Percentiles rank a stretch among this genome's conserved stretches.
Evolutionary conservation across 37 sponge, comb jelly and placozoan species (phyloP).

Genomic region (Aplysina aerophoba): DNA sequence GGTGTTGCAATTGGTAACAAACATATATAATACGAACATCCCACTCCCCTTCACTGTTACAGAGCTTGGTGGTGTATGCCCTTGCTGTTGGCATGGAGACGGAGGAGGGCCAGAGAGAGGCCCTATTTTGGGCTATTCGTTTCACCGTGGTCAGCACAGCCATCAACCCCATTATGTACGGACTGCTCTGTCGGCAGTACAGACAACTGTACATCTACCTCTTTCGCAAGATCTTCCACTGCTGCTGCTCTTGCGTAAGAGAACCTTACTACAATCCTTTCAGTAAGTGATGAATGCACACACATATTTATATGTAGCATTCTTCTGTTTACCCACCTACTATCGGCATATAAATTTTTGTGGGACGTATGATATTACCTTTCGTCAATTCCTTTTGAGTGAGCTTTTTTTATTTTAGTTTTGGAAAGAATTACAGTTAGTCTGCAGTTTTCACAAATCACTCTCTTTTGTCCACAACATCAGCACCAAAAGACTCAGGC

Average conservation of each 20-base stretch:
- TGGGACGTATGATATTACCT: too few relatives aligned
- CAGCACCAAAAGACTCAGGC: too few relatives aligned
- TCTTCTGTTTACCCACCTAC: too few relatives aligned
- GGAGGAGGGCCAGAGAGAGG: not conserved
- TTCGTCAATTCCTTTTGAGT: too few relatives aligned
- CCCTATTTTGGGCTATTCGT: slow-evolving; percentile 77
- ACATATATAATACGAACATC: not conserved
- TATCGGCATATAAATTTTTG: too few relatives aligned
- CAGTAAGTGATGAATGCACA: not conserved
- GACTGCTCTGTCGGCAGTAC: slow-evolving; percentile 78
- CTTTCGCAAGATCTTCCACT: slow-evolving; percentile 24
- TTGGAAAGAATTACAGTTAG: too few relatives aligned
- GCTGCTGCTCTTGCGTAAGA: slow-evolving; percentile 44
- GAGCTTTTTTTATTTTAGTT: too few relatives aligned
- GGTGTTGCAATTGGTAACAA: not conserved
- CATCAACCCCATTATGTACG: slow-evolving; percentile 79
- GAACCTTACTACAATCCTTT: slow-evolving; percentile 40
- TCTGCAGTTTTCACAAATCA: too few relatives aligned
- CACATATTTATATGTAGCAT: too few relatives aligned
- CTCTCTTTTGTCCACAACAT: too few relatives aligned
- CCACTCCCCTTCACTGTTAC: not conserved
- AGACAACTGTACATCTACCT: slow-evolving; percentile 63
- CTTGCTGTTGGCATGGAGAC: slow-evolving; percentile 1
- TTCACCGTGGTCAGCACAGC: slow-evolving; percentile 63
- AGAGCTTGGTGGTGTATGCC: slow-evolving; percentile 17